Conservation (phyloP, 2,113 vertebrate species). For the Stegastes partitus region DNA sequence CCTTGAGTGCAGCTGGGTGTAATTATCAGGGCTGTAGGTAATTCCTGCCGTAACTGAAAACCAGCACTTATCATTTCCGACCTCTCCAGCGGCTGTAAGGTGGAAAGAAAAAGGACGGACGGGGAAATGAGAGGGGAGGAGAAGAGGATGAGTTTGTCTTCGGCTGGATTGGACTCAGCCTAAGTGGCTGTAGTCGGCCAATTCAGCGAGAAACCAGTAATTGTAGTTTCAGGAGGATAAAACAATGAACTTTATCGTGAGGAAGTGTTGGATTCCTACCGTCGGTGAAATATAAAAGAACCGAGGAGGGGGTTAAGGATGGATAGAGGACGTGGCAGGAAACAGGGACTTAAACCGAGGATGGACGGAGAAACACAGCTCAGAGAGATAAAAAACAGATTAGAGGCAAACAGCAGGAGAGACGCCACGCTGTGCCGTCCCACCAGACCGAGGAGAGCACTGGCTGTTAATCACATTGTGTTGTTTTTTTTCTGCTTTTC, state of each 20-base stretch:
- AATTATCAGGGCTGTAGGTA: constrained; percentile 1
- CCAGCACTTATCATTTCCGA: neutral
- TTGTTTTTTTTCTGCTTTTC: constrained; percentile 1
- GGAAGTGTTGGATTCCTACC: constrained; percentile 2
- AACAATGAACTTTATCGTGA: neutral
- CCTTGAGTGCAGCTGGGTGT: neutral
- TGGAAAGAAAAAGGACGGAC: constrained; percentile 40
- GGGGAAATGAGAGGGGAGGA: constrained; percentile 32
- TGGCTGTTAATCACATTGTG: constrained; percentile 59
- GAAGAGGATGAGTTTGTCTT: constrained; percentile 52
- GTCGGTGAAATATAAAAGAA: constrained; percentile 15
- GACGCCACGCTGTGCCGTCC: constrained; percentile 37
- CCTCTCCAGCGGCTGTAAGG: neutral
- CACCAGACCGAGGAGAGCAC: constrained; percentile 43
- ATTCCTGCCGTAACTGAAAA: constrained; percentile 11
- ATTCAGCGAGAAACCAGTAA: constrained; percentile 12
- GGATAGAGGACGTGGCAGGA: constrained; percentile 29
- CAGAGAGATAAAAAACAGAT: constrained; percentile 57
- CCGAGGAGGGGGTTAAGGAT: neutral
- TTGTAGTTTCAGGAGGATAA: neutral
- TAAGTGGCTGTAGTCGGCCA: constrained; percentile 26
- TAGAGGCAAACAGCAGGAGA: constrained; percentile 53
- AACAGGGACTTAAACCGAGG: constrained; percentile 34
- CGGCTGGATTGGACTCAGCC: constrained; percentile 48
- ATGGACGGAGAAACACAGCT: constrained; percentile 43